Evolutionary conservation across 2,113 vertebrate species (phyloP).

Genomic region (Dromiciops gliroides): DNA sequence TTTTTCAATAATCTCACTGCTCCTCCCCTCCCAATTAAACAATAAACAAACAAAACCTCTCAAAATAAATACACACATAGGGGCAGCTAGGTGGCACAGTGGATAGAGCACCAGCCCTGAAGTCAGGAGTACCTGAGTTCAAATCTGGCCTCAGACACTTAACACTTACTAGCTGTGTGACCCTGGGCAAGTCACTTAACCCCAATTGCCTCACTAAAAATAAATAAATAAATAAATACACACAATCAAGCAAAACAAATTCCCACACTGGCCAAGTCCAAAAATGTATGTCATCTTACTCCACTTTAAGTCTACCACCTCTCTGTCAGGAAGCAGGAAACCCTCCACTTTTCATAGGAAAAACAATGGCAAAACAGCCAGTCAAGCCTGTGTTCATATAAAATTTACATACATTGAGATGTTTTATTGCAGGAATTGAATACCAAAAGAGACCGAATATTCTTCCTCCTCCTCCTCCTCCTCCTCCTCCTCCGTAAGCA

Average conservation of each 20-base stretch:
- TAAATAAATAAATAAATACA: neutral
- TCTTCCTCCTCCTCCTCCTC: neutral
- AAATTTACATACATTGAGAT: neutral
- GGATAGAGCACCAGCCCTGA: too few relatives aligned
- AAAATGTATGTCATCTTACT: neutral
- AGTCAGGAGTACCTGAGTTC: too few relatives aligned
- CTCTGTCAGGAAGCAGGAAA: neutral
- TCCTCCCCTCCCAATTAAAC: too few relatives aligned
- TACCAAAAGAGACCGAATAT: neutral
- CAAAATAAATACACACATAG: neutral
- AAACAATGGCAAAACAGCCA: neutral
- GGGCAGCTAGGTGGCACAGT: too few relatives aligned
- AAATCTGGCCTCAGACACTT: too few relatives aligned
- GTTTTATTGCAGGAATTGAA: neutral
- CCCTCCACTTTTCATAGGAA: neutral
- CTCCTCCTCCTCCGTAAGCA: neutral
- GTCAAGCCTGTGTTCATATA: neutral
- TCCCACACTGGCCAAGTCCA: neutral
- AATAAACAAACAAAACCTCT: neutral
- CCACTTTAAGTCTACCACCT: neutral
- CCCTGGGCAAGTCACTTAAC: too few relatives aligned
- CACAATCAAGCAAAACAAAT: neutral
- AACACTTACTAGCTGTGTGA: too few relatives aligned
- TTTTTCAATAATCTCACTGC: neutral
- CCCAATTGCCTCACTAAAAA: too few relatives aligned